These are phyloP conservation scores for Ichneumoninae sp. DNA, from an alignment of 2,888 invertebrate species.

Conservation along the genomic window DNA sequence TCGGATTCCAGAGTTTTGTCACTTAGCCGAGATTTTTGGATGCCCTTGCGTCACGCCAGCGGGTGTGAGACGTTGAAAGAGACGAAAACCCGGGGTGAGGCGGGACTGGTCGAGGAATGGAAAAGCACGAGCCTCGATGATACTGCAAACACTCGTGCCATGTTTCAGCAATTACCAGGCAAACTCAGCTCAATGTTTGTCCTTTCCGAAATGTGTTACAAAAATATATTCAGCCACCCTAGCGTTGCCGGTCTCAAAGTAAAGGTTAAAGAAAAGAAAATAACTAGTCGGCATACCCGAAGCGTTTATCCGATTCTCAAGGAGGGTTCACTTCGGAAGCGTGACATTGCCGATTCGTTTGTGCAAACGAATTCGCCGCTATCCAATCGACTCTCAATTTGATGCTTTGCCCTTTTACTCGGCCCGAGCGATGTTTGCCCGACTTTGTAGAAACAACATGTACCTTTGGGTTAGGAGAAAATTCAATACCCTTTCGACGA, in stretches of 20 bases:
- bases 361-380: conserved; percentile 57
- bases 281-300: background rate
- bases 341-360: conserved; percentile 73
- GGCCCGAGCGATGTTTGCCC: conserved; percentile 13
- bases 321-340: conserved; percentile 71
- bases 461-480: background rate
- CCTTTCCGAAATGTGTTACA: conserved; percentile 75
- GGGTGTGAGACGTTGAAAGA: background rate
- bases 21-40: background rate
- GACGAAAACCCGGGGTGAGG: background rate
- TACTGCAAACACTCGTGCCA: conserved; percentile 79
- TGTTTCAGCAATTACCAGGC: conserved; percentile 80
- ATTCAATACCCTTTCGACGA: background rate
- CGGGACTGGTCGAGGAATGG: conserved; percentile 6
- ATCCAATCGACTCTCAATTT: conserved; percentile 66
- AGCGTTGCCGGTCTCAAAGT: conserved; percentile 36
- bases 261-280: conserved; percentile 15
- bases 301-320: conserved; percentile 59
- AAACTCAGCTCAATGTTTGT: conserved; percentile 75
- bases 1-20: background rate
- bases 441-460: conserved; percentile 9
- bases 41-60: background rate
- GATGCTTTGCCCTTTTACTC: conserved; percentile 36
- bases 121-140: conserved; percentile 74
- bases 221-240: conserved; percentile 69